Evolutionary conservation across 2,888 invertebrate species (phyloP), one percentile per base, ranked within the genome.

Genomic region (Metopia argyrocephala): DNA sequence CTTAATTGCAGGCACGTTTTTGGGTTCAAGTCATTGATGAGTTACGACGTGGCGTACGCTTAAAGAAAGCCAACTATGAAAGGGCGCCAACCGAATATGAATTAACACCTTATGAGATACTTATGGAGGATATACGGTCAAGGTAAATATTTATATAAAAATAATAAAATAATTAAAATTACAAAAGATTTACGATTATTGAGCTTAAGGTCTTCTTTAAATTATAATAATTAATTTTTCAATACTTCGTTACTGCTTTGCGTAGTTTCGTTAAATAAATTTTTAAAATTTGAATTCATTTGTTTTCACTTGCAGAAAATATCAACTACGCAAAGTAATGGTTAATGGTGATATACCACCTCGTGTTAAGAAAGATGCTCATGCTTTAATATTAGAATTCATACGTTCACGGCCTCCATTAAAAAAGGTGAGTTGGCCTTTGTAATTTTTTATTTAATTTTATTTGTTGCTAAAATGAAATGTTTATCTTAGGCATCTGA

Each of bases 11-110:
- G 97, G 97, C 98, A 84, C 94, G 97, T 87, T 95, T 98, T 91
- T 97, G 97, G 97, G 95, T 97, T 89, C 97, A 97, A 93, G 97
- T 98, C 56, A 97, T 98, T 89, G 94, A 95, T 84, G 96, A 98
- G 90, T 92, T 98, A 78, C 92, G 98, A 68, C 94, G 95, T 90
- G 98, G 98, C 25, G 97, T 98, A 7, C 95, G 97, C 89, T 92
- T 98, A 89, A 98, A 97, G 92, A 98, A 98, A 91, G 94, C 96
- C 28, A 94, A 94, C 89, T 94, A 85, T 76, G 93, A 94, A 81
- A 92, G 94, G 86, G 93, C 95, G 12, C 95, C 95, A 7, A 94
- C 96, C 80, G 97, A 98, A 90, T 98, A 95, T 91, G 97, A 97
- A 91, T 91, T 98, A 85, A 98, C 98, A 57, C 98, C 98, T 15